Evolutionary conservation across 2,113 vertebrate genomes (phyloP).

Genomic region (Peromyscus californicus): DNA sequence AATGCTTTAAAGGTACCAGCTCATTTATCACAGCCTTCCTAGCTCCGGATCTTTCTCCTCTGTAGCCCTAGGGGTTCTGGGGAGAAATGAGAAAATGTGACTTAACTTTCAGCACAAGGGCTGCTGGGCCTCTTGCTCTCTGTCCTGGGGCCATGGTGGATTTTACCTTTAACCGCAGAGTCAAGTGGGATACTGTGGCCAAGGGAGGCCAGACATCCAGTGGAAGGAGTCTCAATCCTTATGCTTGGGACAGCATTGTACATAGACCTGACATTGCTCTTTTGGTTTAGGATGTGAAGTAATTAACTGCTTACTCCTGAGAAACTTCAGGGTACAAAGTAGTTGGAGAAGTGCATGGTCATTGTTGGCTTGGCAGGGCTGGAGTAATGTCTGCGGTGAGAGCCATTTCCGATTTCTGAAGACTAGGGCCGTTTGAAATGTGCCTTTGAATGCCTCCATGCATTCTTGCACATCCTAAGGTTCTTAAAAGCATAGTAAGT

Average conservation of each 20-base stretch:
- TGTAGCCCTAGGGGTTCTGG: neutral
- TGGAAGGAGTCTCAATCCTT: neutral
- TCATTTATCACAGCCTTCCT: constrained; percentile 65
- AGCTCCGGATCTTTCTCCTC: constrained; percentile 41
- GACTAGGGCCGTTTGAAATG: fast-evolving
- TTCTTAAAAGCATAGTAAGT: neutral
- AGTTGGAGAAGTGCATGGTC: neutral
- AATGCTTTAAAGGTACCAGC: constrained; percentile 50
- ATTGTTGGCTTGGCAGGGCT: neutral
- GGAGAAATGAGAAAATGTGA: constrained; percentile 20
- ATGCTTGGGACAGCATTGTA: fast-evolving
- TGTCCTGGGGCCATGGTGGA: neutral
- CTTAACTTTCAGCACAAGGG: neutral
- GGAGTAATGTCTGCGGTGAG: neutral
- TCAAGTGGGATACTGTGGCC: neutral
- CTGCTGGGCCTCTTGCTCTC: neutral
- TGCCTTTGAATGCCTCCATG: neutral
- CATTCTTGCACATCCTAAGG: neutral
- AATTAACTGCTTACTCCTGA: neutral
- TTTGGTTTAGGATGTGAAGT: neutral
- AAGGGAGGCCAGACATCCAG: neutral
- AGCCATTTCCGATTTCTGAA: neutral
- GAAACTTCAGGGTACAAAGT: neutral
- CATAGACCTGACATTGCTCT: neutral
- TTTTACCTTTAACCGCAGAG: neutral